Evolutionary conservation across 1,140 invertebrate species (phyloP).

Genomic region (Schlechtendalia chinensis): DNA sequence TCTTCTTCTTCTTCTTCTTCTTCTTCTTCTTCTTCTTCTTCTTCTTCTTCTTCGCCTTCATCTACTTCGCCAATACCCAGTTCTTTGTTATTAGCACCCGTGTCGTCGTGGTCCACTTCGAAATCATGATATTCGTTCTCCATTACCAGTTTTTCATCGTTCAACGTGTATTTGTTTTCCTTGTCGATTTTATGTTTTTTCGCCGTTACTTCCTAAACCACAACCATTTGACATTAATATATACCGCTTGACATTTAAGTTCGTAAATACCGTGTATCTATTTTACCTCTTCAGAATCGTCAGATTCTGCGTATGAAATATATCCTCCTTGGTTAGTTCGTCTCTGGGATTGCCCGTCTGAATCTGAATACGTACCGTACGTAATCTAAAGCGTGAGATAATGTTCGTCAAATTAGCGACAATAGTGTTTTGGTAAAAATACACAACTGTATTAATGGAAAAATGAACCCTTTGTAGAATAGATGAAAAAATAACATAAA

Average conservation of each 20-base stretch:
- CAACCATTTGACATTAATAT: too few species aligned
- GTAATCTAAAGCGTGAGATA: slow-evolving; percentile 57
- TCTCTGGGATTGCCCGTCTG: slow-evolving; percentile 58
- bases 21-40: too few species aligned
- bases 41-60: too few species aligned
- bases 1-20: slow-evolving; percentile 9
- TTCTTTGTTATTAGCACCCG: slow-evolving; percentile 54
- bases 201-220: slow-evolving; percentile 15
- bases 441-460: too few species aligned
- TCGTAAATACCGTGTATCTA: too few species aligned
- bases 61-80: slow-evolving; percentile 52
- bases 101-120: slow-evolving; percentile 54
- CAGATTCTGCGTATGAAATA: slow-evolving; percentile 69
- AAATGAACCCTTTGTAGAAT: too few species aligned
- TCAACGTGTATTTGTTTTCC: slow-evolving; percentile 55
- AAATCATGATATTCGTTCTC: slow-evolving; percentile 52
- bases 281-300: slow-evolving; percentile 68
- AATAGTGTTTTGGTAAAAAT: too few species aligned
- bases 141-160: slow-evolving; percentile 49
- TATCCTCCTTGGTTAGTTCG: slow-evolving; percentile 69
- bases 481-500: too few species aligned
- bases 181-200: slow-evolving; percentile 53
- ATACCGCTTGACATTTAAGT: too few species aligned
- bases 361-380: slow-evolving; percentile 61
- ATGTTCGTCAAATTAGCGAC: not conserved